Evolutionary conservation across 2,888 invertebrate genomes (phyloP).

Genomic region (Chymomyza fuscimana): DNA sequence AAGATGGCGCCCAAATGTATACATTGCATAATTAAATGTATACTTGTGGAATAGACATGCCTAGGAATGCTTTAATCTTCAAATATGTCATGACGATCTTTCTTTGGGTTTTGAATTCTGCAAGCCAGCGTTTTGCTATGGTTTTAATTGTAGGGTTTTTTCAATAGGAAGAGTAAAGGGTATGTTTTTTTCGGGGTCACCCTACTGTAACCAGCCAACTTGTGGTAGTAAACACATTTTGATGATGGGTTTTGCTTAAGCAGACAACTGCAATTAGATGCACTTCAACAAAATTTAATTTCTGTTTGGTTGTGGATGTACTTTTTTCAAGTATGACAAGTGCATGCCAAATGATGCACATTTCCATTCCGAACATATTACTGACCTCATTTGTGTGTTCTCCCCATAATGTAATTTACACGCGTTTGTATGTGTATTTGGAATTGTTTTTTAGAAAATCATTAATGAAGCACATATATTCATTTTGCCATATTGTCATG

Average conservation of each 20-base stretch:
- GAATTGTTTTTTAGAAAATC: conserved; percentile 16
- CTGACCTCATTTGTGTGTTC: conserved; percentile 4
- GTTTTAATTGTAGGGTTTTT: no score
- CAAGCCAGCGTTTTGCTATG: no score
- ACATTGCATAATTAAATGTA: no score
- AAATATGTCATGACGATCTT: no score
- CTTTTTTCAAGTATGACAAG: neutral
- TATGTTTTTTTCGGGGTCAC: no score
- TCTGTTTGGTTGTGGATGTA: neutral
- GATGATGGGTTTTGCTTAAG: neutral
- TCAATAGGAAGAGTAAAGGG: no score
- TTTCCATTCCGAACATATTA: neutral
- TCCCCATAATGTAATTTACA: neutral
- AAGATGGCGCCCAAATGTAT: no score
- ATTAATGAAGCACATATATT: conserved; percentile 35
- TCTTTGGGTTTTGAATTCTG: no score
- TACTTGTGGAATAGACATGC: no score
- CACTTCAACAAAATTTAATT: neutral
- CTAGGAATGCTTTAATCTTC: no score
- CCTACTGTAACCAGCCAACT: no score
- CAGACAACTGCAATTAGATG: neutral
- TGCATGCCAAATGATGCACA: neutral
- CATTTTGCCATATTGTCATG: conserved; percentile 33
- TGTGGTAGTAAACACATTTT: neutral
- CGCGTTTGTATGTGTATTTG: neutral